Evolutionary conservation across 2,888 invertebrate species (phyloP).

Genomic region (Heliconius hortense): DNA sequence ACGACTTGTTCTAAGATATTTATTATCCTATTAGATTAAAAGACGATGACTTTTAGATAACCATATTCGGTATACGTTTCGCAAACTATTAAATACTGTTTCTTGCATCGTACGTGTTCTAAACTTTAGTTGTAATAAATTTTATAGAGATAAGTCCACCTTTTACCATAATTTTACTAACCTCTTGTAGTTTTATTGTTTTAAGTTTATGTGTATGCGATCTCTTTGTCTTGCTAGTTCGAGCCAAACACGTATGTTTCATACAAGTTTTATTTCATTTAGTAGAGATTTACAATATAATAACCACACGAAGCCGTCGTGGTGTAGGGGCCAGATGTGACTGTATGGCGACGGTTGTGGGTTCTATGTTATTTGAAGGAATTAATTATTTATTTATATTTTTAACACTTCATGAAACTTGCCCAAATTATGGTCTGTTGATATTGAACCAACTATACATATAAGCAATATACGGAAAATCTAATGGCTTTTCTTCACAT

Average conservation of each 20-base stretch:
- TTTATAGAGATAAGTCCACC: neutral
- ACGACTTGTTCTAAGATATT: neutral
- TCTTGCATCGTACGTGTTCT: conserved; percentile 6
- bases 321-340: too few relatives aligned
- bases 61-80: neutral
- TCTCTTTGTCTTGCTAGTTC: neutral
- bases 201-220: neutral
- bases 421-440: too few relatives aligned
- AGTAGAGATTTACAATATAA: neutral
- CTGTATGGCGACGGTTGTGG: too few relatives aligned
- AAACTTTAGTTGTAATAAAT: neutral
- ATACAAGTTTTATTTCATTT: neutral
- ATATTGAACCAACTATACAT: too few relatives aligned
- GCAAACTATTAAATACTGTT: neutral
- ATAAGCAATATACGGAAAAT: too few relatives aligned
- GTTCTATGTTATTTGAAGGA: too few relatives aligned
- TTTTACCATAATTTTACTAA: conserved; percentile 2
- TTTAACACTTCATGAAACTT: too few relatives aligned
- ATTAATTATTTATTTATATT: too few relatives aligned
- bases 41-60: neutral
- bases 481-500: too few relatives aligned
- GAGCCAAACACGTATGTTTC: neutral
- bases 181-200: neutral
- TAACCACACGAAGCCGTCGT: neutral
- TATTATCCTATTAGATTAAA: neutral